These are phyloP conservation scores for Abrostola triplasia DNA, from an alignment of 2,888 invertebrate species.

Conservation along the genomic window DNA sequence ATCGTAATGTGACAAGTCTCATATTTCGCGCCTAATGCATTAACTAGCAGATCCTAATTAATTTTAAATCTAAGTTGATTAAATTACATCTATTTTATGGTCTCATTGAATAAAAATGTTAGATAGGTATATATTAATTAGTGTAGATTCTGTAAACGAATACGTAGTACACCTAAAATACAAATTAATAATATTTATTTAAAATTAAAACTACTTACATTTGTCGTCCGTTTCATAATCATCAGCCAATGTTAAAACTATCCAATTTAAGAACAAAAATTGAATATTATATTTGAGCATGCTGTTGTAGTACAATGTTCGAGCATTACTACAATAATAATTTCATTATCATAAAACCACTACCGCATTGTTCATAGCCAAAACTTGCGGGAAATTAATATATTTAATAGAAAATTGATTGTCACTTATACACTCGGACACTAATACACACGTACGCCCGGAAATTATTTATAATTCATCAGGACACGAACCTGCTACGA, in stretches of 20 bases:
- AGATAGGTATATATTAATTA: too few relatives aligned
- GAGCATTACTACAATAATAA: conserved; percentile 24
- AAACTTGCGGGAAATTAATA: conserved; percentile 7
- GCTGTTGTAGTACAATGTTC: conserved; percentile 40
- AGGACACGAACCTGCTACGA: conserved; percentile 46
- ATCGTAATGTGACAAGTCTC: too few relatives aligned
- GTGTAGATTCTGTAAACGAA: too few relatives aligned
- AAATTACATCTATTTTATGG: too few relatives aligned
- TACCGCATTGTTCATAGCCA: conserved; percentile 4
- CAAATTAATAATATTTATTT: neutral
- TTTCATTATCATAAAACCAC: conserved; percentile 25
- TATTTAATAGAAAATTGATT: conserved; percentile 11
- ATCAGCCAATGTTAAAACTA: conserved; percentile 61
- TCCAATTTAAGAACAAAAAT: conserved; percentile 59
- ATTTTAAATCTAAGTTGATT: too few relatives aligned
- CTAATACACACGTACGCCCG: conserved; percentile 14
- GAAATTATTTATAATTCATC: conserved; percentile 38
- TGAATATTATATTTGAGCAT: conserved; percentile 62
- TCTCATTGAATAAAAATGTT: too few relatives aligned
- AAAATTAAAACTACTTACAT: conserved; percentile 62
- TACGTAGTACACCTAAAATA: too few relatives aligned
- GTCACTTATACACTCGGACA: neutral
- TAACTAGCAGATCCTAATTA: too few relatives aligned
- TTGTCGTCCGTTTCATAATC: conserved; percentile 75
- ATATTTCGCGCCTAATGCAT: too few relatives aligned